Evolutionary conservation across 2,888 invertebrate genomes (phyloP).

Genomic region (Apamea monoglypha): DNA sequence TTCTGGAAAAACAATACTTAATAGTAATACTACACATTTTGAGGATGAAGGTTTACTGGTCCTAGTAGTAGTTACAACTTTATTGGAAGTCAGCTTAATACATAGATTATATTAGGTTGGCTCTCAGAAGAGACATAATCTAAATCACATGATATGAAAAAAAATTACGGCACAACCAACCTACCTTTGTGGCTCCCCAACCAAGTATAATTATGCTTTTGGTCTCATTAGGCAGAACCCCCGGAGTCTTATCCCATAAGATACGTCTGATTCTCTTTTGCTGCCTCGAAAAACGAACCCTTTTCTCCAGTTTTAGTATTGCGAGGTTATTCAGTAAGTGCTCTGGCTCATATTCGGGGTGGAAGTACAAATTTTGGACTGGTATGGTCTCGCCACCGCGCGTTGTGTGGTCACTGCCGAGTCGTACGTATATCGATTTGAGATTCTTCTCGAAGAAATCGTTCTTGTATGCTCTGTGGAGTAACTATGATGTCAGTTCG

Average conservation of each 20-base stretch:
- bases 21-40: no score
- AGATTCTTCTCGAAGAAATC: conserved; percentile 50
- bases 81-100: background rate
- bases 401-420: conserved; percentile 70
- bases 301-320: conserved; percentile 63
- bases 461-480: conserved; percentile 66
- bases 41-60: background rate
- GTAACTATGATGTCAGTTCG: background rate
- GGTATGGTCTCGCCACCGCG: conserved; percentile 67
- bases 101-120: background rate
- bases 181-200: conserved; percentile 75
- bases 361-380: conserved; percentile 66
- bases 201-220: conserved; percentile 70
- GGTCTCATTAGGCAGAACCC: conserved; percentile 33
- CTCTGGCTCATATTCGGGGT: conserved; percentile 69
- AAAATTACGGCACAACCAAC: conserved; percentile 13
- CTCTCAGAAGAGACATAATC: background rate
- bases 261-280: conserved; percentile 69
- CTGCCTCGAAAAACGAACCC: conserved; percentile 54
- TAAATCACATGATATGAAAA: background rate
- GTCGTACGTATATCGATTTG: conserved; percentile 65
- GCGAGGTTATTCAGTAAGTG: conserved; percentile 73
- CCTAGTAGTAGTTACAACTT: background rate
- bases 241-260: conserved; percentile 57
- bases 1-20: conserved; percentile 31